Percentiles rank a stretch among this genome's conserved stretches.
Conservation (phyloP, 2,888 invertebrate genomes). For the Agrotis puta region DNA sequence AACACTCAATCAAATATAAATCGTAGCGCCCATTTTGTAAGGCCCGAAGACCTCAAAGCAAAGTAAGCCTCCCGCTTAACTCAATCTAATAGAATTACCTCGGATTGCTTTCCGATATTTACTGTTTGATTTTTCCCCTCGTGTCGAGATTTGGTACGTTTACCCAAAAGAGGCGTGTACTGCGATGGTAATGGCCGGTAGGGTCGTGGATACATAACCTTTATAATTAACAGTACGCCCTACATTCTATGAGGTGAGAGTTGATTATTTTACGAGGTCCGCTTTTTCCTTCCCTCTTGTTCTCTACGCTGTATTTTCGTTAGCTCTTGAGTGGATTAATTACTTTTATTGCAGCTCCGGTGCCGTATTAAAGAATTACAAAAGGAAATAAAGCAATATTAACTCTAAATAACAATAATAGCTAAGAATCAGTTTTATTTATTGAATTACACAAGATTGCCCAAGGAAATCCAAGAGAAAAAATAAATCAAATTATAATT, state of each 20-base stretch:
- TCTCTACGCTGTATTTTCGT: constrained; percentile 54
- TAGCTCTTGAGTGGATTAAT: constrained; percentile 62
- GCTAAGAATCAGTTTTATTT: constrained; percentile 28
- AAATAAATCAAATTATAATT: constrained; percentile 73
- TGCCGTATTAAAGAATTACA: constrained; percentile 48
- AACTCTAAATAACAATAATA: constrained; percentile 32
- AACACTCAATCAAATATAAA: constrained; percentile 71
- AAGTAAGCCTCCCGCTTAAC: constrained; percentile 81
- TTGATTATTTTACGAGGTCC: constrained; percentile 72
- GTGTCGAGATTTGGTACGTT: constrained; percentile 85
- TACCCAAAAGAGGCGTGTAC: constrained; percentile 88
- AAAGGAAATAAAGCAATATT: constrained; percentile 30
- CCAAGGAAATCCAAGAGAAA: constrained; percentile 47
- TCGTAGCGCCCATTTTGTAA: constrained; percentile 69
- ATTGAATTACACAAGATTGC: constrained; percentile 45
- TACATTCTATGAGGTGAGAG: constrained; percentile 66
- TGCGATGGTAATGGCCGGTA: constrained; percentile 81
- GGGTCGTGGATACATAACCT: constrained; percentile 85
- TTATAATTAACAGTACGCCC: constrained; percentile 83
- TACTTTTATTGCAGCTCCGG: constrained; percentile 58
- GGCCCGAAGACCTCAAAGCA: constrained; percentile 76
- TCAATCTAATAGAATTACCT: constrained; percentile 90
- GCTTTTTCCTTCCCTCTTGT: constrained; percentile 61
- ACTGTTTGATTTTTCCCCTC: constrained; percentile 89
- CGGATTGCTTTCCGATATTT: constrained; percentile 90